phyloP scores from a whole-genome alignment of 2,888 invertebrate genomes.

The Drosophila yooni region DNA sequence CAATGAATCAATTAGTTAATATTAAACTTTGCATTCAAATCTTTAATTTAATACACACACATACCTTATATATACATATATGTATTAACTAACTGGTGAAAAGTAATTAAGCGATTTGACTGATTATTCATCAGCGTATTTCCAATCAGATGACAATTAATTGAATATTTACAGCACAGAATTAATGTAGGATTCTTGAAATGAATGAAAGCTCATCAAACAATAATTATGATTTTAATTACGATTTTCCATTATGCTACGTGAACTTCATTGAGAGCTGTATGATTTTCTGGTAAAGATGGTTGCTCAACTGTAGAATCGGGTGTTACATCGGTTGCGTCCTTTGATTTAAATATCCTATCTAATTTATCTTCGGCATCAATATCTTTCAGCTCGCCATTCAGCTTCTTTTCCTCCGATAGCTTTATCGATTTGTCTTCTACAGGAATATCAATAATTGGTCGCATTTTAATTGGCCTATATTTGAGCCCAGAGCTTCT shows the following conservation, averaged over 20 bases:
- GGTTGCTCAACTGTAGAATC: not conserved
- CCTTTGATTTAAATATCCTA: rapidly evolving
- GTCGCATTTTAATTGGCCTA: not conserved
- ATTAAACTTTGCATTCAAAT: not conserved
- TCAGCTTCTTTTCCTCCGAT: not conserved
- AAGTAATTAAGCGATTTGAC: not conserved
- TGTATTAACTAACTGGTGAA: not conserved
- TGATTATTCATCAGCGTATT: conserved; percentile 9
- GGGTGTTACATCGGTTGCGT: not conserved
- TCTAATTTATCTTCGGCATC: not conserved
- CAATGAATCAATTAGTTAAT: not conserved
- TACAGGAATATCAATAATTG: not conserved
- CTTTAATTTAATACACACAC: conserved; percentile 1
- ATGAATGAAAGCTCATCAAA: not conserved
- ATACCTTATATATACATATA: not conserved
- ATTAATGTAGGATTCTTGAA: not conserved
- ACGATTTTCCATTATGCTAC: not conserved
- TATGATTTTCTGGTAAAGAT: rapidly evolving
- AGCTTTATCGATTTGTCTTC: not conserved
- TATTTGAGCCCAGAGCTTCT: not conserved
- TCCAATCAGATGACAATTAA: conserved; percentile 7
- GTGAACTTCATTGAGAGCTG: rapidly evolving
- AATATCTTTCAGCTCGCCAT: not conserved
- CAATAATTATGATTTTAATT: not conserved
- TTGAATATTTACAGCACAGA: no score